phyloP scores from a whole-genome alignment of 2,888 invertebrate genomes.

The Cheilosia vulpina region DNA sequence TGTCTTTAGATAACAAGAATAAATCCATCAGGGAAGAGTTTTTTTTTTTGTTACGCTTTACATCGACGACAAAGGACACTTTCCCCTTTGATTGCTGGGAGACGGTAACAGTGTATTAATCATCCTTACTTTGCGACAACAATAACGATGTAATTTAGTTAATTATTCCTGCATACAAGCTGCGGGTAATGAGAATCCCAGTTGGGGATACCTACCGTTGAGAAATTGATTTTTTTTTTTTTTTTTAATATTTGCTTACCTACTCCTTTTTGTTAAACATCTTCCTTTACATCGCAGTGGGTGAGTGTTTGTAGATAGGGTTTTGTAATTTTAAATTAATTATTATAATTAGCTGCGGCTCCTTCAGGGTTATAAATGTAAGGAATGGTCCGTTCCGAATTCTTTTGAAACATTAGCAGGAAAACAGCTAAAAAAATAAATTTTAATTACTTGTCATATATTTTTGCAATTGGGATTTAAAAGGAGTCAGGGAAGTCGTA shows the following conservation, averaged over 20 bases:
- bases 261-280: neutral
- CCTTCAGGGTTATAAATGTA: no score
- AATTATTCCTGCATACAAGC: constrained; percentile 3
- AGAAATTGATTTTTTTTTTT: neutral
- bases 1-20: constrained; percentile 2
- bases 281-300: neutral
- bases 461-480: no score
- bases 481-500: no score
- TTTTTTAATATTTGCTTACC: neutral
- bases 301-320: neutral
- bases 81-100: neutral
- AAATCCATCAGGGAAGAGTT: constrained; percentile 5
- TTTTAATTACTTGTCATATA: no score
- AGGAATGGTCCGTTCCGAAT: no score
- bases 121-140: neutral
- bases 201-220: neutral
- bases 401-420: no score
- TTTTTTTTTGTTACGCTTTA: neutral
- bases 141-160: constrained; percentile 3
- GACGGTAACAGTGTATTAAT: neutral
- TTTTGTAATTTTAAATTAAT: no score
- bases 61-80: neutral
- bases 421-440: no score
- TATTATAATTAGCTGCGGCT: no score
- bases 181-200: constrained; percentile 8